Conservation (phyloP, 2,113 vertebrate species). For the Phalacrocorax carbo region DNA sequence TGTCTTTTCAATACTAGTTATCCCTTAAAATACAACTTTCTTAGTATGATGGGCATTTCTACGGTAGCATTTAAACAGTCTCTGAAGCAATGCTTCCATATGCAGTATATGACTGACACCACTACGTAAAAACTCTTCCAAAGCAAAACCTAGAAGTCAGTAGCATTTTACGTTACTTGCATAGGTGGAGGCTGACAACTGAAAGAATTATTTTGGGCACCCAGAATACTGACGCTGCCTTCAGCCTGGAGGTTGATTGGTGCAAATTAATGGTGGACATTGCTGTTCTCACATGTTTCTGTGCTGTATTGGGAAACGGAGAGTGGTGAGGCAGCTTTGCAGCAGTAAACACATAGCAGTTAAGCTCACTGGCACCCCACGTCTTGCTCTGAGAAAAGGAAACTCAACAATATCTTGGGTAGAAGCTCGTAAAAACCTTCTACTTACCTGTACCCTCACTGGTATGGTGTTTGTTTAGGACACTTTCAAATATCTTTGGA, state of each 20-base stretch:
- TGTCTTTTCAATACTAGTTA: background rate
- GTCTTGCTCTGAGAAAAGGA: background rate
- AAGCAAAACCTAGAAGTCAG: background rate
- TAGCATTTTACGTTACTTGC: background rate
- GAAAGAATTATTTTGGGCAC: background rate
- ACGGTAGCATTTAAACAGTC: background rate
- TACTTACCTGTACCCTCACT: background rate
- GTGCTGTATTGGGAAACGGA: background rate
- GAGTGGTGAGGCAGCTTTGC: background rate
- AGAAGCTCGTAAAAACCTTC: background rate
- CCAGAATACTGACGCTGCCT: background rate
- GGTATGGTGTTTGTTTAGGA: slow-evolving; percentile 29
- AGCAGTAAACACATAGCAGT: background rate
- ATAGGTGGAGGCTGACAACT: background rate
- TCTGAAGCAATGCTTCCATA: background rate
- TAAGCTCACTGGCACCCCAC: background rate
- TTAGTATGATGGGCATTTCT: background rate
- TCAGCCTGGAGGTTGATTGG: background rate
- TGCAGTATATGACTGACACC: background rate
- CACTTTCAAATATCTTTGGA: slow-evolving; percentile 41
- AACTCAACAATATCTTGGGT: background rate
- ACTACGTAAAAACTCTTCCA: background rate
- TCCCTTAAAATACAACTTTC: background rate
- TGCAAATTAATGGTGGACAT: background rate
- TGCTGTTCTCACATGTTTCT: background rate